phyloP scores from a whole-genome alignment of 2,797 vertebrate species.

The Otus scops region DNA sequence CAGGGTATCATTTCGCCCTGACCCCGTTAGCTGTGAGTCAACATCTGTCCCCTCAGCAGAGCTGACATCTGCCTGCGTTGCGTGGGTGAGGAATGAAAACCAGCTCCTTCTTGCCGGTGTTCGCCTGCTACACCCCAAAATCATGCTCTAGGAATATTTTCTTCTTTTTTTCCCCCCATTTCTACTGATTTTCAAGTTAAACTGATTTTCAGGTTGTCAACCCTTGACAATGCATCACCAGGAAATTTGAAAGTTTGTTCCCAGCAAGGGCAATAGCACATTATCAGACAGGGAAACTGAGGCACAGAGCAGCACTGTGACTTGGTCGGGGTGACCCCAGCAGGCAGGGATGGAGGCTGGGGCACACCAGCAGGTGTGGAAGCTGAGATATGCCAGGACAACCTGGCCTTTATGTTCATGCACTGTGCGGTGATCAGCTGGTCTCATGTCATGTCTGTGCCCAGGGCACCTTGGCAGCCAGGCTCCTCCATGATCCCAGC shows the following conservation, averaged over 20 bases:
- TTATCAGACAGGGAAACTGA: neutral
- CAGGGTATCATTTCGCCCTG: neutral
- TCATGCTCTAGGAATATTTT: neutral
- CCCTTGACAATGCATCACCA: too few relatives aligned
- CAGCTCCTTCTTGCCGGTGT: neutral
- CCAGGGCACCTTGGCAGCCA: neutral
- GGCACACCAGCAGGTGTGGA: neutral
- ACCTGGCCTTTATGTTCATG: neutral
- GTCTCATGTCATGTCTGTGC: neutral
- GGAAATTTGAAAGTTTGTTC: neutral
- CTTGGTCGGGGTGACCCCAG: neutral
- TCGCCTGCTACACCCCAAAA: neutral
- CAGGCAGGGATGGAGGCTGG: neutral
- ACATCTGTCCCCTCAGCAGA: conserved; percentile 6
- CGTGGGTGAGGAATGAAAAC: accelerated
- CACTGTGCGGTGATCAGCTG: neutral
- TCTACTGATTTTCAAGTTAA: neutral
- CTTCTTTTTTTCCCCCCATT: neutral
- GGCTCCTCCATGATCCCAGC: neutral
- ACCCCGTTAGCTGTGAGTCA: neutral
- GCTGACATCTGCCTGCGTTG: neutral
- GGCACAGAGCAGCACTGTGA: neutral
- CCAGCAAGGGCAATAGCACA: neutral
- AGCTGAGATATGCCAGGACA: neutral
- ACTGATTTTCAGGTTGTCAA: too few relatives aligned